Percentiles rank a stretch among this genome's conserved stretches.
Conservation (phyloP, 2,888 invertebrate species). For the Andrena bicolor region DNA sequence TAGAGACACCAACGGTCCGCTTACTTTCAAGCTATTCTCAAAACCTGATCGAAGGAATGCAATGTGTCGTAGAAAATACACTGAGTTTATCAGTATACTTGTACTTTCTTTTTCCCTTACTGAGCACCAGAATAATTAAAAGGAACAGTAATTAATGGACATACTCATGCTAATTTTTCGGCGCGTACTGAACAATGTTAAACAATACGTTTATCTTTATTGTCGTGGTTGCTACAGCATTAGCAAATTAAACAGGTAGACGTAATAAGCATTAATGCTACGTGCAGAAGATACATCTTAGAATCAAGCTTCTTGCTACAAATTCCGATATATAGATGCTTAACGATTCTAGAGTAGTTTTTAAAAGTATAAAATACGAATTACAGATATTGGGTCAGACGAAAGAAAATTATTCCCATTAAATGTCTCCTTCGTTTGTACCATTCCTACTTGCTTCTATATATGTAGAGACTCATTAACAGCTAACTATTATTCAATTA, state of each 20-base stretch:
- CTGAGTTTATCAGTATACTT: not conserved
- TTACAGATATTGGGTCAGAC: not conserved
- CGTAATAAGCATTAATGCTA: slow-evolving; percentile 50
- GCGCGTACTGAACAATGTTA: slow-evolving; percentile 5
- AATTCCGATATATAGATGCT: slow-evolving; percentile 28
- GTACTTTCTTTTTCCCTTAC: not conserved
- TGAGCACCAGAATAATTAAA: slow-evolving; percentile 12
- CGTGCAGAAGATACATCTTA: slow-evolving; percentile 36
- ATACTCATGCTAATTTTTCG: slow-evolving; percentile 3
- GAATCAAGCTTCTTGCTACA: slow-evolving; percentile 33
- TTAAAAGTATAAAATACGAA: slow-evolving; percentile 41
- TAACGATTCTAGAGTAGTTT: slow-evolving; percentile 7
- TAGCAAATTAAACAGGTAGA: slow-evolving; percentile 45
- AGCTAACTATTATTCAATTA: not conserved
- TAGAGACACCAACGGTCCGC: not conserved
- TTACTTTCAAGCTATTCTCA: not conserved
- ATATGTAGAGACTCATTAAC: not conserved
- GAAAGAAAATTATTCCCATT: slow-evolving; percentile 24
- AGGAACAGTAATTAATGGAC: not conserved
- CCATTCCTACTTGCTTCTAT: not conserved
- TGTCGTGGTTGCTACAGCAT: slow-evolving; percentile 50
- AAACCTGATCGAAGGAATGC: slow-evolving; percentile 21
- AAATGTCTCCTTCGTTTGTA: not conserved
- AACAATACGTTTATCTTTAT: slow-evolving; percentile 52
- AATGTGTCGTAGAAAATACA: not conserved